Evolutionary conservation across 2,797 vertebrate species (phyloP), one percentile per base, ranked within the genome.

Genomic region (Alauda arvensis): DNA sequence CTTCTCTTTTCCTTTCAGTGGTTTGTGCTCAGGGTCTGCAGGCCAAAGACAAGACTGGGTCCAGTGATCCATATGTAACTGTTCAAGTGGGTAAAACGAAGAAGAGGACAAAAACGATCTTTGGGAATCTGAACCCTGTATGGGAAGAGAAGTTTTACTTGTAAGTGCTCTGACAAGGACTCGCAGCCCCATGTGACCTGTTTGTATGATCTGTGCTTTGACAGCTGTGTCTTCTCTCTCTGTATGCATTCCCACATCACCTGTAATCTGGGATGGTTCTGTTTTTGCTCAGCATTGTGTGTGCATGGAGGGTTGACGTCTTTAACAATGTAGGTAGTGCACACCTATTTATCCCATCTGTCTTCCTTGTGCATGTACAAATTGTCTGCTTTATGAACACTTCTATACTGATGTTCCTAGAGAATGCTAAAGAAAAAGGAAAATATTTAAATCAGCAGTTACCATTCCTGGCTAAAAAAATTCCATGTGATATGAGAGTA

Each of bases 91-190:
- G 99, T 61, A 99, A 99, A 96, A 99, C 99, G 28, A 99, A 99
- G 97, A 99, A 99, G 95, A 98, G 99, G 86, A 99, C 99, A 83
- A 99, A 99, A 96, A 99, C 99, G 0, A 99, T 99, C 94, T 99
- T 98, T 94, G 99, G 99, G 59, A 99, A 99, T 93, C 97, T 99
- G 88, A 99, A 99, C 95, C 99, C 99, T 29, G 97, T 99, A 66
- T 99, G 99, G 99, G 99, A 99, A 82, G 99, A 99, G 94, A 99
- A 99, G 92, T 99, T 98, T 92, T 98, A 99, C 94, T 99, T 99
- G 99, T 99, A 97, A 99, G 99, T 98, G 34, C 37, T 77, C 8
- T 45, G 21, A 37, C 10, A 55, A 52, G 14, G 25, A 39, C 40
- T 85, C 6, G 57, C 9, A 59, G 21, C 9, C 15, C 8, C 19